Evolutionary conservation across 1,140 invertebrate genomes (phyloP), one percentile per base, ranked within the genome.

Genomic region (Euura saliciscinereae): DNA sequence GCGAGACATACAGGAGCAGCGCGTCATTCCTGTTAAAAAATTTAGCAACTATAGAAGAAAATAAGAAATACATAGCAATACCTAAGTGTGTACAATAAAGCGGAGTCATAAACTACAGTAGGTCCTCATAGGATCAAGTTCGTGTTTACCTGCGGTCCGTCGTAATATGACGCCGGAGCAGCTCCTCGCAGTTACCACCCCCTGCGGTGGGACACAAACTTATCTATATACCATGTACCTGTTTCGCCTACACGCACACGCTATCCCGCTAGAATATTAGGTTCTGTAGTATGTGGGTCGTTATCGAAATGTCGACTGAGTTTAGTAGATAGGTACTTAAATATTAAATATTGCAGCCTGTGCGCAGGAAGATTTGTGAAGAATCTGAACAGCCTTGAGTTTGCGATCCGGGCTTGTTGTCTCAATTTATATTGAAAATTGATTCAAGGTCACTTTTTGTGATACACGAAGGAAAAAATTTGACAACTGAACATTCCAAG

Each of bases 131-230:
- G 84, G 81, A 83, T 84, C 76, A 82, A 85, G 86, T 87, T 86
- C 85, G 85, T 87, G 85, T 87, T 87, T 87, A 87, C 86, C 86
- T 87, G 86, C 85, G 85, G 83, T 87, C 85, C 85, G 85, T 87
- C 74, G 86, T 85, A 87, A 87, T 82, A 84, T 83, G 84, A 83
- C 82, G 83, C 79, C 82, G 85, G 83, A 86, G 84, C 85, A 87
- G 86, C 85, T 87, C 85, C 86, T 87, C 86, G 84, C 85, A 86
- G 86, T 87, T 87, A 87, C 85, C 85, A 87, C 85, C 85, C 86
- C 85, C 86, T 87, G 86, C 85, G 87, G 85, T 85, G 84, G 86
- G 85, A 87, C 85, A 87, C 86, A 87, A 87, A 87, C 86, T 87
- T 86, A 86, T 87, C 86, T 86, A 86, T 87, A 87, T 85, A 85